Conservation (phyloP, 2,113 vertebrate species). For the Centropus bengalensis region DNA sequence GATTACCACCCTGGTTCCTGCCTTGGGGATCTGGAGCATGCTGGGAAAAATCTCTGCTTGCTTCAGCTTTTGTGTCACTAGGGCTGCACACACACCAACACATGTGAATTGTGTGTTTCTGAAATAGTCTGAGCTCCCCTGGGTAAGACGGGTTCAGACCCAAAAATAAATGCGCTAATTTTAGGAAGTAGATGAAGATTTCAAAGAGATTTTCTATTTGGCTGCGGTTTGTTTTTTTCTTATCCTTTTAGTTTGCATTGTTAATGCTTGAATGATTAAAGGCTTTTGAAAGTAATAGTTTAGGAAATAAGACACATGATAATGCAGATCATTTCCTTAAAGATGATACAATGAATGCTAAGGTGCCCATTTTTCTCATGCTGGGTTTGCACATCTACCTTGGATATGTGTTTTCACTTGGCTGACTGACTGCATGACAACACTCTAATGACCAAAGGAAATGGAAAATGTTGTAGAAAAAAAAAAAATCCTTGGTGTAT, state of each 20-base stretch:
- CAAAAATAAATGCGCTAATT: background rate
- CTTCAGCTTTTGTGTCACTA: background rate
- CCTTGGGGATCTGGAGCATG: background rate
- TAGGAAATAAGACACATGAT: background rate
- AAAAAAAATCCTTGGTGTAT: background rate
- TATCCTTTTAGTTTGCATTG: background rate
- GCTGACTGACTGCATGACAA: background rate
- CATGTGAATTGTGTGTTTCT: fast-evolving
- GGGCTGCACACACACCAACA: background rate
- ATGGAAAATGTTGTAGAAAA: background rate
- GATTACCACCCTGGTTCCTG: fast-evolving
- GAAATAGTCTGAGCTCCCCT: background rate
- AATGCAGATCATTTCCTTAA: constrained; percentile 16
- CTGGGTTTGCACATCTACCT: background rate
- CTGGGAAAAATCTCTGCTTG: background rate
- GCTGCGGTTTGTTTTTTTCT: background rate
- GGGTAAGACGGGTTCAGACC: background rate
- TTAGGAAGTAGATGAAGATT: background rate
- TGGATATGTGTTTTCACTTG: background rate
- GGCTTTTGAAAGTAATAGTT: background rate
- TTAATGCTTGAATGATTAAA: constrained; percentile 5
- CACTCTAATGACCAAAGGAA: background rate
- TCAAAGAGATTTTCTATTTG: background rate
- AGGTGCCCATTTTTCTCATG: background rate
- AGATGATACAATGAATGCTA: background rate